Evolutionary conservation across 37 sponge, comb jelly and placozoan species (phyloP), one percentile per base, ranked within the genome.

Genomic region (Beroe forskalii): DNA sequence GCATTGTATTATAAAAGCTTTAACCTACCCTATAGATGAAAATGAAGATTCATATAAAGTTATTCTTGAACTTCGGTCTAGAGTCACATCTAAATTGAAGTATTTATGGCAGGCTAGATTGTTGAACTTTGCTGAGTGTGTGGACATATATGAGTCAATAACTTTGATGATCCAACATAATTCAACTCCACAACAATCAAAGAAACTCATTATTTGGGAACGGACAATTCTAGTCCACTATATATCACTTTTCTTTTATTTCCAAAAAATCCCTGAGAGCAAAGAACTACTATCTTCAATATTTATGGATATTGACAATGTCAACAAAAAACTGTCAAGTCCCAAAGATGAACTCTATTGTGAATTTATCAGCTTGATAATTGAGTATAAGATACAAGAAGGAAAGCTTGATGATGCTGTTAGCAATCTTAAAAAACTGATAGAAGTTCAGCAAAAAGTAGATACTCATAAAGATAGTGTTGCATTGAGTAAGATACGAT

Each of bases 361-460:
- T 44, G 86, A 80, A 25, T 44, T 80, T 32, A 4, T 80, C 12
- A 80, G 40, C 55, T 80, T 44, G 25, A 80, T 80, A 42, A 80
- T 80, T 44, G 86, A 80, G 28, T 44, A 44, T 25, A 80, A 80
- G 40, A 80, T 80, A 44, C 86, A 80, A 41, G 55, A 80, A 28
- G 86, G 86, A 19, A 44, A 38, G 25, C 44, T 44, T 80, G 86
- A 80, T 14, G 86, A 80, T 23, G 86, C 86, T 38, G 23, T 44
- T n/a, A 80, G 35, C 1, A 42, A 42, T 44, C 86, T 80, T 1
- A 20, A 38, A 25, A 23, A 3, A 24, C 23, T 80, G 25, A 41
- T 80, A 1, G 27, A 41, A 37, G 35, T 80, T 20, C 86, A 80
- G 86, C 31, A 80, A 8, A 43, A 41, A 42, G 0, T 80, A 4